Base-by-base conservation (phyloP, 1,140 invertebrate genomes). In the Ridgeia piscesae region DNA sequence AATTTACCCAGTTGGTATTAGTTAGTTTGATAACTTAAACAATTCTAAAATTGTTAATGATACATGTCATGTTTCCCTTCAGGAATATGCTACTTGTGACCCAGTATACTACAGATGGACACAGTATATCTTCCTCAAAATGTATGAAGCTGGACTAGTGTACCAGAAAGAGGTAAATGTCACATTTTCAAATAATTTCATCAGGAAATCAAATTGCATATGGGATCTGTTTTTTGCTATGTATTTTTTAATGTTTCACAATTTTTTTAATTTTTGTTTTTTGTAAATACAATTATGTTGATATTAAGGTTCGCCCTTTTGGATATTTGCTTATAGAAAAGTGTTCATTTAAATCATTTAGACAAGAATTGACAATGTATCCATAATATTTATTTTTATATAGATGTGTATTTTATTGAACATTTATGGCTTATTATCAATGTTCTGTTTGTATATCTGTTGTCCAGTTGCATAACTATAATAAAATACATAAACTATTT, bases 121-220 rank as follows among this genome's bases (percentile, higher is more conserved):
- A 0, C 99, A 99, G 96, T 97, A 97, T 94, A 97, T 99, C 92
- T 99, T 99, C 96, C 95, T 99, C 6, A 97, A 98, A 96, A 96
- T 99, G 92, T 98, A 97, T 96, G 97, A 99, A 94, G 96, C 97
- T 89, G 98, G 98, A 33, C 96, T 99, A 42, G 97, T 97, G 31
- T 99, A 99, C 96, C 97, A 98, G 95, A 98, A 98, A 96, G 97
- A 98, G 96, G 97, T 98, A 95, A 95, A 94, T 93, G 93, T 93
- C 89, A 90, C 6, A 77, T 4, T 77, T 77, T 77, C 58, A 77
- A 21, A 77, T 77, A 8, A 77, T 77, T 17, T 77, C 17, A 77
- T 21, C 58, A 31, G 58, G 8, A 77, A 77, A 77, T 77, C 58
- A 27, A 21, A 31, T 77, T 27, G 58, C 58, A 42, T 42, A 42